Evolutionary conservation across 2,888 invertebrate genomes (phyloP).

Genomic region (Campoplex nolae): DNA sequence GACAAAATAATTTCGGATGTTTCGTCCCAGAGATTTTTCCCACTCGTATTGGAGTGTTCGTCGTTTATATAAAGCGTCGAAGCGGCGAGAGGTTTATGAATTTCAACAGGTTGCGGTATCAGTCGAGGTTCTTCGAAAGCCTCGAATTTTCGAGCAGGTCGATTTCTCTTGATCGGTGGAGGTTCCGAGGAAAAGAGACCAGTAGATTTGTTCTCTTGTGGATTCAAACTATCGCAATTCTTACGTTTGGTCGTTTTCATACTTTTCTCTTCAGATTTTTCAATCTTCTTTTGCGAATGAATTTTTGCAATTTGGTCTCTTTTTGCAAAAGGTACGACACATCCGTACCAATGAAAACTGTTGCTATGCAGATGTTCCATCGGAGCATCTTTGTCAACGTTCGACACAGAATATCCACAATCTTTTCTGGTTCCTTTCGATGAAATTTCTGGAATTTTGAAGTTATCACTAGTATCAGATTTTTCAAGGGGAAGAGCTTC

Average conservation of each 20-base stretch:
- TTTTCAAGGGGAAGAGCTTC: not conserved
- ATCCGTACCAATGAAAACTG: not conserved
- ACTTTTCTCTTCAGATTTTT: not conserved
- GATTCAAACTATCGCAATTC: not conserved
- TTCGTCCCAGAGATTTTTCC: constrained; percentile 56
- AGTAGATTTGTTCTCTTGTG: not conserved
- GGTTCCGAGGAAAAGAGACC: constrained; percentile 32
- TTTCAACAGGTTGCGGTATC: constrained; percentile 1
- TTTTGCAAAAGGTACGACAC: not conserved
- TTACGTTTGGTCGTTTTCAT: not conserved
- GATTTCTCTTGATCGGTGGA: constrained; percentile 67
- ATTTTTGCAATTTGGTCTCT: not conserved
- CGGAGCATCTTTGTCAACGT: not conserved
- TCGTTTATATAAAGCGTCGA: constrained; percentile 19
- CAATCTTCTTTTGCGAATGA: not conserved
- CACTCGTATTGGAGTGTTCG: constrained; percentile 23
- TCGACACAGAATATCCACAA: too few relatives aligned
- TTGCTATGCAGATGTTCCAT: not conserved
- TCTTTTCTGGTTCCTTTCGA: not conserved
- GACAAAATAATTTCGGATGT: constrained; percentile 63
- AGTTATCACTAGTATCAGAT: not conserved
- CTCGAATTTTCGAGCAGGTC: constrained; percentile 70
- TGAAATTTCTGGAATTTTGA: not conserved
- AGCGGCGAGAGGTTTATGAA: constrained; percentile 22
- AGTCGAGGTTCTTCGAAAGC: constrained; percentile 29